These are phyloP conservation scores for Prinia subflava DNA, from an alignment of 2,113 vertebrate genomes.

Conservation along the genomic window DNA sequence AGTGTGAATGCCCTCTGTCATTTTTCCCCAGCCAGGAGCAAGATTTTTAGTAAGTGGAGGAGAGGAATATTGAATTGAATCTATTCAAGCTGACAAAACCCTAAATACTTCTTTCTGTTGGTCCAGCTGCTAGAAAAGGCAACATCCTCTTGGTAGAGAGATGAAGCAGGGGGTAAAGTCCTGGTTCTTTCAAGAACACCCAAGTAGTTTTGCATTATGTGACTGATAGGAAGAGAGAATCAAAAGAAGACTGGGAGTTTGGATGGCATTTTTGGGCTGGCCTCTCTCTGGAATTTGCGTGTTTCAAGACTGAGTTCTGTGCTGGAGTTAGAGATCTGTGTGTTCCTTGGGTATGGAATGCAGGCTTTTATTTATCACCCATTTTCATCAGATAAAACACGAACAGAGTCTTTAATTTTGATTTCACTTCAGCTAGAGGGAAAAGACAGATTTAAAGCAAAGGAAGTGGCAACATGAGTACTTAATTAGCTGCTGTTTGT, in stretches of 20 bases:
- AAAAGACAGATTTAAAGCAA: not conserved
- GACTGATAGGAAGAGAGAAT: not conserved
- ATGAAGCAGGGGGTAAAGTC: not conserved
- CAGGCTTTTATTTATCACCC: rapidly evolving
- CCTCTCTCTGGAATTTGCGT: not conserved
- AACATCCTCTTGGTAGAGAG: not conserved
- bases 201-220: not conserved
- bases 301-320: not conserved
- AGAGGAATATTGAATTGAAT: not conserved
- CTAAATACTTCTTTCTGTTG: not conserved
- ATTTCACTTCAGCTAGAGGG: not conserved
- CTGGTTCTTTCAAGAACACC: not conserved
- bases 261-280: not conserved
- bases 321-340: not conserved
- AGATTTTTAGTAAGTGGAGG: not conserved
- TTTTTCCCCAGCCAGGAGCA: not conserved
- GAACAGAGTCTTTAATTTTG: not conserved
- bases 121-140: not conserved
- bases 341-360: not conserved
- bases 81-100: not conserved
- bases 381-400: not conserved
- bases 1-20: not conserved
- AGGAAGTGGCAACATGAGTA: not conserved
- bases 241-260: not conserved
- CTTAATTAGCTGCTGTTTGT: not conserved